Percentiles rank a stretch among this genome's conserved stretches.
Conservation (phyloP, 2,113 vertebrate genomes). For the Phaetusa simplex region DNA sequence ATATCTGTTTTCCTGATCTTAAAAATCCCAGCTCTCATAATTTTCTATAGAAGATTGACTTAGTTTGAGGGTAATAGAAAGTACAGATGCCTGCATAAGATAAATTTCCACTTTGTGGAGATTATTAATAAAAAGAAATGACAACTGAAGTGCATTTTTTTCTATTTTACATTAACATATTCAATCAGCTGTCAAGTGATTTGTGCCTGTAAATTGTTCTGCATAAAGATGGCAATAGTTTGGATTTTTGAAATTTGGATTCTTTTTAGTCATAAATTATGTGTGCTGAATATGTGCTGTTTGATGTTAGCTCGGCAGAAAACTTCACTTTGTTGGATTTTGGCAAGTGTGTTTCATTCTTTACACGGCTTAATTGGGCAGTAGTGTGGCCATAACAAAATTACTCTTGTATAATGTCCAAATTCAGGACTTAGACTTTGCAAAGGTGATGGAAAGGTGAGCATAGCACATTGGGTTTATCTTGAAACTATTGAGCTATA, state of each 20-base stretch:
- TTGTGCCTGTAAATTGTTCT: neutral
- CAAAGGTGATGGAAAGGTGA: neutral
- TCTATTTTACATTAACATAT: neutral
- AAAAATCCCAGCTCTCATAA: constrained; percentile 32
- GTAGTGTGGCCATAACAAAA: neutral
- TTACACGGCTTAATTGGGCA: neutral
- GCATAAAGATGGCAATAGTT: neutral
- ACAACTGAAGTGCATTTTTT: neutral
- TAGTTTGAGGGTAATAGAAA: constrained; percentile 34
- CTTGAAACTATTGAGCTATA: neutral
- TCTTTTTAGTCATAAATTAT: neutral
- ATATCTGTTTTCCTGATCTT: constrained; percentile 51
- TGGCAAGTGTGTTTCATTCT: neutral
- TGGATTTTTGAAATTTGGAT: neutral
- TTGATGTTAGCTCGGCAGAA: neutral
- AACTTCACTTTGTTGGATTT: neutral
- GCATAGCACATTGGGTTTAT: neutral
- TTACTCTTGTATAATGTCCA: neutral
- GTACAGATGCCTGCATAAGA: neutral
- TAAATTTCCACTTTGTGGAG: neutral
- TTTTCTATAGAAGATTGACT: constrained; percentile 45
- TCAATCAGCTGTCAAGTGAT: neutral
- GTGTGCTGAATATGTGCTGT: neutral
- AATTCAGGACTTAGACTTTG: neutral
- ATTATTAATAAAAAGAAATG: neutral